Base-by-base conservation (phyloP, 2,888 invertebrate species). In the Cataglyphis livida region DNA sequence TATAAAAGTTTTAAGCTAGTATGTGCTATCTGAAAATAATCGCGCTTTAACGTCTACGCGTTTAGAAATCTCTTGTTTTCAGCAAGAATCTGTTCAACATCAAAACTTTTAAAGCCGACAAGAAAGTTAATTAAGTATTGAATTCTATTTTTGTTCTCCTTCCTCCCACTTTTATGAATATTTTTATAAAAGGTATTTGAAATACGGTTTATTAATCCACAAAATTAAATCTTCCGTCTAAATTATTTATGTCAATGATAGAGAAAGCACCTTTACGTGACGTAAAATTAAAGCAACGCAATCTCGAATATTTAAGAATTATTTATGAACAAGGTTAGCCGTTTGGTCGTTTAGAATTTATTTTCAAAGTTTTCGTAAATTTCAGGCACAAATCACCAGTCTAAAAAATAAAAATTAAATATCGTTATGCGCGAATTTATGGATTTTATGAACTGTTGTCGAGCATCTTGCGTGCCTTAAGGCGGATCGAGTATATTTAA, bases 401-500 rank as follows among this genome's bases (percentile, higher is more conserved):
- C 4, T 3, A 28, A 51, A 32, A 12, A 25, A n/a, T 51, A 51
- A 32, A 12, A 25, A n/a, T 51, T 15, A 54, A 76, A 32, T 28
- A 28, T 57, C 4, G 28, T 64, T 4, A 3, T 9, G 12, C 28
- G 7, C 18, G 15, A 28, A 62, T 48, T 74, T 15, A 38, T 32
- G 18, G 21, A 51, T 44, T 65, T 64, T 35, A 62, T 18, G 62
- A 62, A 81, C 18, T 21, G 10, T 21, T 25, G 3, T 57, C 21
- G 18, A 15, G 15, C 1, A 48, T 35, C 15, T 44, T 38, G 2
- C 21, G 32, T 28, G 28, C 6, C 18, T 70, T 15, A 75, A 15
- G 28, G 10, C 41, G 15, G 59, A 44, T 78, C 70, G 28, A 28
- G 48, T 57, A 48, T 82, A 25, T 54, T 57, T 44, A 82, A 78